Evolutionary conservation across 2,797 vertebrate genomes (phyloP).

Genomic region (Podarcis lilfordi): DNA sequence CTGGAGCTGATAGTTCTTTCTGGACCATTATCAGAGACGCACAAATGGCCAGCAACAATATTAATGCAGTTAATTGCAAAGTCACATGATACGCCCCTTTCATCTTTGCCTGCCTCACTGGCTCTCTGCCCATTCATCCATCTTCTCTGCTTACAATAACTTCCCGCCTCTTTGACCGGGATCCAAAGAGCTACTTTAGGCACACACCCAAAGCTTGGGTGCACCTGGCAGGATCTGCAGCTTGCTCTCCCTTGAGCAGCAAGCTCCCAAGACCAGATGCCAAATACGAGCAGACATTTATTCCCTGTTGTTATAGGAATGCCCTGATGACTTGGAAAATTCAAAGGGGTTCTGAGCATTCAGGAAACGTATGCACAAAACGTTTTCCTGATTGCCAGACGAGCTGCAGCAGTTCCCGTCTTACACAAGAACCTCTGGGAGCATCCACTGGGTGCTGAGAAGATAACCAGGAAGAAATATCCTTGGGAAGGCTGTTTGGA

Average conservation of each 20-base stretch:
- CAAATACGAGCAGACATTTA: background rate
- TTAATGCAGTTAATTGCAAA: conserved; percentile 55
- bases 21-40: background rate
- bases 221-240: conserved; percentile 23
- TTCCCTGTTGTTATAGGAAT: background rate
- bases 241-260: conserved; percentile 54
- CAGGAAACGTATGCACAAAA: background rate
- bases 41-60: conserved; percentile 39
- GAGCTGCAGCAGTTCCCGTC: background rate
- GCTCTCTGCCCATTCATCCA: conserved; percentile 64
- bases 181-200: conserved; percentile 57
- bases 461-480: conserved; percentile 36
- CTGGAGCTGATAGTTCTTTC: background rate
- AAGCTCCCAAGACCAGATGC: background rate
- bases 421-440: conserved; percentile 7
- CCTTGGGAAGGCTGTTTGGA: conserved; percentile 28
- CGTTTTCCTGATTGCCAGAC: background rate
- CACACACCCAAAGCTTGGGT: background rate
- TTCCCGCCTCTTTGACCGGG: background rate
- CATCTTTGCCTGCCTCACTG: conserved; percentile 22
- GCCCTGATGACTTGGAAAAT: background rate
- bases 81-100: conserved; percentile 64
- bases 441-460: conserved; percentile 40
- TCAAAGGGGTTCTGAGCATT: background rate
- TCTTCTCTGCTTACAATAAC: conserved; percentile 47